phyloP scores from a whole-genome alignment of 1,140 invertebrate species.

The Polyergus mexicanus region DNA sequence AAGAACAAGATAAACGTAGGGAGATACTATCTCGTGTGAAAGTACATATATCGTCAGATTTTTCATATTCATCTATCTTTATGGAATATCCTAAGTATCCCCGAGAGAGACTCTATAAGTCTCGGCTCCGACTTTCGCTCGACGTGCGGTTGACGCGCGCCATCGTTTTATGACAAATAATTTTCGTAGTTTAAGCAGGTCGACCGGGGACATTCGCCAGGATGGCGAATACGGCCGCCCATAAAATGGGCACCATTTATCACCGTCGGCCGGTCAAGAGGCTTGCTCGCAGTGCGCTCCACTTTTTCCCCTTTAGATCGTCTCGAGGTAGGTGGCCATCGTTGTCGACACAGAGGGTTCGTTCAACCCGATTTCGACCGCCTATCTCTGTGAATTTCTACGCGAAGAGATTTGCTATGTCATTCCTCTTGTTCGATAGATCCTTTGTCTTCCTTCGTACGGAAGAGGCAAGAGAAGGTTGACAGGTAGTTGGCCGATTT shows the following conservation, averaged over 20 bases:
- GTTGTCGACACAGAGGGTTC: constrained; percentile 51
- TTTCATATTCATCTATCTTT: background rate
- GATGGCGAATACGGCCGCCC: constrained; percentile 47
- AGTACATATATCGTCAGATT: constrained; percentile 12
- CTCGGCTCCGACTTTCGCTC: background rate
- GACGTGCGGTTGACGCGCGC: constrained; percentile 31
- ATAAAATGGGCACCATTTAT: constrained; percentile 72
- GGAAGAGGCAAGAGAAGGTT: background rate
- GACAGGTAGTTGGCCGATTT: background rate
- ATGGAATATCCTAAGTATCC: background rate
- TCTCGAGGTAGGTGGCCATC: constrained; percentile 62
- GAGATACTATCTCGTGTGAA: background rate
- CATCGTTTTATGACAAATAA: constrained; percentile 70
- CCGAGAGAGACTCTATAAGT: constrained; percentile 11
- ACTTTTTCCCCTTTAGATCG: constrained; percentile 65
- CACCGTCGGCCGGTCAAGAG: constrained; percentile 50
- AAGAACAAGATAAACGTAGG: background rate
- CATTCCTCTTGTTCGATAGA: constrained; percentile 47
- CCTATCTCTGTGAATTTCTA: constrained; percentile 44
- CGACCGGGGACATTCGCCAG: background rate
- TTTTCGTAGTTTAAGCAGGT: constrained; percentile 63
- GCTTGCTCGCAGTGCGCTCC: constrained; percentile 2
- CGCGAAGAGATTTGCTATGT: constrained; percentile 54
- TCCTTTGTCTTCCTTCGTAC: constrained; percentile 22
- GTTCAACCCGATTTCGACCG: constrained; percentile 67